These are phyloP conservation scores for Patiria pectinifera DNA, from an alignment of 53 echinoderm and acorn worm genomes.

Conservation along the genomic window DNA sequence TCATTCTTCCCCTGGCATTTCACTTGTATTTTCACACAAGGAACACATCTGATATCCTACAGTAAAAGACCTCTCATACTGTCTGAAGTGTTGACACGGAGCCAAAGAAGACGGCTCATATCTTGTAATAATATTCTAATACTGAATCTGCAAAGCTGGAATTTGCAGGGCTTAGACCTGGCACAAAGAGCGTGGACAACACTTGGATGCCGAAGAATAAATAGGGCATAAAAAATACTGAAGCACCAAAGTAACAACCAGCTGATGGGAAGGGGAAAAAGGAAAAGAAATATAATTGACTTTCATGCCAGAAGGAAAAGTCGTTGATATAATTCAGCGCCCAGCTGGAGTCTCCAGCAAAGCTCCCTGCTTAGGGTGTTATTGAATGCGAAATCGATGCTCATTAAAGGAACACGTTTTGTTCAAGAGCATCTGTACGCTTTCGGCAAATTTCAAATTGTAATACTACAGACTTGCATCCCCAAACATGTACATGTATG, in stretches of 20 bases:
- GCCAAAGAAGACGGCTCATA: background rate
- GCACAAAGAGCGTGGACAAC: background rate
- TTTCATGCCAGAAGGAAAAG: slow-evolving; percentile 31
- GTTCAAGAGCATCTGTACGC: background rate
- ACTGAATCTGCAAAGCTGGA: background rate
- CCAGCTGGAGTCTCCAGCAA: background rate
- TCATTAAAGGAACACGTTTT: background rate
- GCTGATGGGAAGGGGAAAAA: background rate
- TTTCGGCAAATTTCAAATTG: background rate
- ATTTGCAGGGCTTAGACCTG: background rate
- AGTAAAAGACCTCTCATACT: no score
- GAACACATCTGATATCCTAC: no score
- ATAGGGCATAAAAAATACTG: background rate
- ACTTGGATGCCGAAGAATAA: background rate
- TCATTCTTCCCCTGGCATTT: no score
- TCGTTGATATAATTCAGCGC: background rate
- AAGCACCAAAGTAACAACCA: background rate
- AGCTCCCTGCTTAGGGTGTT: background rate
- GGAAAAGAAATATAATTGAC: slow-evolving; percentile 3
- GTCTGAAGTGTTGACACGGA: no score
- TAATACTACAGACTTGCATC: background rate
- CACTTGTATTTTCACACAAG: no score
- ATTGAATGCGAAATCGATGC: background rate
- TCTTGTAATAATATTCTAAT: background rate
- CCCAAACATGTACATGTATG: background rate